Percentiles rank a stretch among this genome's conserved stretches.
Conservation (phyloP, 2,113 vertebrate genomes). For the Parotia lawesii region DNA sequence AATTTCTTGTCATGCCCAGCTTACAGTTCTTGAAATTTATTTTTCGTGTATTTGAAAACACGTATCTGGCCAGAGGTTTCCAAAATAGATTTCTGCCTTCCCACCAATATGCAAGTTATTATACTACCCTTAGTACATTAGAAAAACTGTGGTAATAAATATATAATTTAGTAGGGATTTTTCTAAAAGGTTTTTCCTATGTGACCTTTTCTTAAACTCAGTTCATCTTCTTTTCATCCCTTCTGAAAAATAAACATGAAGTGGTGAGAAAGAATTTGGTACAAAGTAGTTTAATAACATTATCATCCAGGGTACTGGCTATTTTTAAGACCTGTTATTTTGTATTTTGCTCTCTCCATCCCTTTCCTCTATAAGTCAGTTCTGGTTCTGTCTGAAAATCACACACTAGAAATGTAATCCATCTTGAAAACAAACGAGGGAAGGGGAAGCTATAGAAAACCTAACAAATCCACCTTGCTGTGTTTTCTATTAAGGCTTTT, state of each 20-base stretch:
- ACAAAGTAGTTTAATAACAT: neutral
- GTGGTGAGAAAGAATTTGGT: neutral
- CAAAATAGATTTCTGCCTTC: neutral
- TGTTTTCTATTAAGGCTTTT: neutral
- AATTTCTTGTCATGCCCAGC: neutral
- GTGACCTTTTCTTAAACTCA: neutral
- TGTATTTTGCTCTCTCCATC: neutral
- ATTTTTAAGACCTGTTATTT: slow-evolving; percentile 31
- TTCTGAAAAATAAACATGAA: neutral
- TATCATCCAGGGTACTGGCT: neutral
- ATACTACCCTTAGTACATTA: neutral
- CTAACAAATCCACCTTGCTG: neutral
- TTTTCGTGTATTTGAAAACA: neutral
- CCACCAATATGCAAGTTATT: neutral
- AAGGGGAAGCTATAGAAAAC: neutral
- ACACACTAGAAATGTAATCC: neutral
- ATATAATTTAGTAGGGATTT: neutral
- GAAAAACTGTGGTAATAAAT: neutral
- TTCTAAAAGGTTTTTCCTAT: neutral
- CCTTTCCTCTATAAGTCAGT: neutral
- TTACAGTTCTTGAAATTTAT: neutral
- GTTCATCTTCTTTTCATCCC: neutral
- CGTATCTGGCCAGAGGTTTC: neutral
- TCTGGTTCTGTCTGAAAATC: neutral
- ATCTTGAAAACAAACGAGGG: neutral